Evolutionary conservation across 2,888 invertebrate genomes (phyloP).

Genomic region (Heteromyza rotundicornis): DNA sequence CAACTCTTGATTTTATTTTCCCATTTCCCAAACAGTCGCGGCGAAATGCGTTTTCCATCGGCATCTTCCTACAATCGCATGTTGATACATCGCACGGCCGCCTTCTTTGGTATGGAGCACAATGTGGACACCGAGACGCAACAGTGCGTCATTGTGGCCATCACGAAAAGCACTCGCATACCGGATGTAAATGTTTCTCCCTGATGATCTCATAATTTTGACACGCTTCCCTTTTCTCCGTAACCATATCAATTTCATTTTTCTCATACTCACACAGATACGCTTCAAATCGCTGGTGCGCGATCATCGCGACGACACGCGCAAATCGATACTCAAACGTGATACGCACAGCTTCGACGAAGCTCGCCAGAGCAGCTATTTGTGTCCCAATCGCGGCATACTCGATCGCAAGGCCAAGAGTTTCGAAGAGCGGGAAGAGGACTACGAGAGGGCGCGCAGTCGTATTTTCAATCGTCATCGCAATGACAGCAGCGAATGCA

Average conservation of each 20-base stretch:
- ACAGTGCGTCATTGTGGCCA: slow-evolving; percentile 82
- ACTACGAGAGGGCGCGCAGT: slow-evolving; percentile 83
- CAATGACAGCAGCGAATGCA: slow-evolving; percentile 45
- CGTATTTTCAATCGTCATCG: slow-evolving; percentile 74
- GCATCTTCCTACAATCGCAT: slow-evolving; percentile 96
- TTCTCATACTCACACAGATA: slow-evolving; percentile 58
- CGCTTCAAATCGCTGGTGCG: slow-evolving; percentile 75
- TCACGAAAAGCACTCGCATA: slow-evolving; percentile 67
- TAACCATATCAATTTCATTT: not conserved
- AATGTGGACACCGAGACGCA: slow-evolving; percentile 85
- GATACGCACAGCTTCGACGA: slow-evolving; percentile 84
- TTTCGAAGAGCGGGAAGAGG: slow-evolving; percentile 89
- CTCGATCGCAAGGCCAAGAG: slow-evolving; percentile 79
- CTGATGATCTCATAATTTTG: too few species aligned
- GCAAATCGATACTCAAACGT: slow-evolving; percentile 83
- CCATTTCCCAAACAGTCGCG: slow-evolving; percentile 65
- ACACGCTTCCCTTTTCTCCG: not conserved
- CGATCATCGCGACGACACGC: slow-evolving; percentile 71
- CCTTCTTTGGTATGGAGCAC: slow-evolving; percentile 93
- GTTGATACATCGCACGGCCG: slow-evolving; percentile 93
- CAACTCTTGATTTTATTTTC: too few species aligned
- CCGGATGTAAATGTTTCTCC: slow-evolving; percentile 53
- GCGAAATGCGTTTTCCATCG: slow-evolving; percentile 84
- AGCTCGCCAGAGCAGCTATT: slow-evolving; percentile 63
- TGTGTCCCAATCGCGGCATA: slow-evolving; percentile 70